Conservation (phyloP, 2,888 invertebrate genomes). For the Drosophila nr. fundita region DNA sequence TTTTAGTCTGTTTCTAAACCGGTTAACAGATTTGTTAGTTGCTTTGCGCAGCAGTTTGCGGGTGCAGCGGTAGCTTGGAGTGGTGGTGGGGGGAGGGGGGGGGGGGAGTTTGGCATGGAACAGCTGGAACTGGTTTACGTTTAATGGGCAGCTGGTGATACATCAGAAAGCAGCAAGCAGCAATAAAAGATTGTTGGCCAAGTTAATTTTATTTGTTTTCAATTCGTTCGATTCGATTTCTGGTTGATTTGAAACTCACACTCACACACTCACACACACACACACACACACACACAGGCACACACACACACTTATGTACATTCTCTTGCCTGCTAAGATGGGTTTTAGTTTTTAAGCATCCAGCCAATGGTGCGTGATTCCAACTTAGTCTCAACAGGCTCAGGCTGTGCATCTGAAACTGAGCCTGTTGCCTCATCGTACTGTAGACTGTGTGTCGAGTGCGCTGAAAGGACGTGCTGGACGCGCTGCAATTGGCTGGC, state of each 20-base stretch:
- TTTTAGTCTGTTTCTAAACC: constrained; percentile 63
- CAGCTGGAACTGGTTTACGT: constrained; percentile 58
- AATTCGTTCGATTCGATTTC: constrained; percentile 32
- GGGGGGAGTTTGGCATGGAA: constrained; percentile 2
- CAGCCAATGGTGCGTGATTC: neutral
- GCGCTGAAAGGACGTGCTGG: constrained; percentile 67
- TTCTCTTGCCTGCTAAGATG: neutral
- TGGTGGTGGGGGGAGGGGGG: neutral
- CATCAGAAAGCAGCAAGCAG: constrained; percentile 38
- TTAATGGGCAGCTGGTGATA: constrained; percentile 66
- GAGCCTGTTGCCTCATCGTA: neutral
- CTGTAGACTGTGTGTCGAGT: neutral
- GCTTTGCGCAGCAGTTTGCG: constrained; percentile 29
- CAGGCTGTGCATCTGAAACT: neutral
- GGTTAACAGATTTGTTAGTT: constrained; percentile 63
- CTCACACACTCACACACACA: neutral
- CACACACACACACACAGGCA: neutral
- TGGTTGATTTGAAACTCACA: constrained; percentile 6
- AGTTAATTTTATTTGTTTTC: constrained; percentile 35
- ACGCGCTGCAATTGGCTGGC: constrained; percentile 64
- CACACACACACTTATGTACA: neutral
- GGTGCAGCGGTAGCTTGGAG: neutral
- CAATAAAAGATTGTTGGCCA: constrained; percentile 39
- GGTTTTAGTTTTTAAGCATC: neutral
- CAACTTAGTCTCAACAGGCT: neutral